A percentile compares a stretch with the other conserved stretches of the same genome.
These are phyloP conservation scores for Holcopasites calliopsidis DNA, from an alignment of 1,140 invertebrate genomes.

Conservation along the genomic window DNA sequence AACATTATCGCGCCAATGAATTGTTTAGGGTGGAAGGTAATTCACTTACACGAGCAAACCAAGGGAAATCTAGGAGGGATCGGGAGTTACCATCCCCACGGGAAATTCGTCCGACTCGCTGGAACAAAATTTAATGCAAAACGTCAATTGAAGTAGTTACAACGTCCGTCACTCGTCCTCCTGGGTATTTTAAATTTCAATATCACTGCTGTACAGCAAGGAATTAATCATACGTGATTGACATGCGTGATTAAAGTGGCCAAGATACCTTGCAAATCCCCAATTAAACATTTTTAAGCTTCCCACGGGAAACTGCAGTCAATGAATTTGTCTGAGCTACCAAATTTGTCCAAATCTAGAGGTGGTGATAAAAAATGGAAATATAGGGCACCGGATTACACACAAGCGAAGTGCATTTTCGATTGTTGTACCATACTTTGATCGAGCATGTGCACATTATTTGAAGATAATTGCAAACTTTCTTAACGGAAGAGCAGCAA, in stretches of 20 bases:
- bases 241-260: neutral
- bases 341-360: no score
- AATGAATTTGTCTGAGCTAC: no score
- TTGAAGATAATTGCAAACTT: neutral
- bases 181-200: conserved; percentile 14
- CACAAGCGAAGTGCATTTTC: no score
- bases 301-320: neutral
- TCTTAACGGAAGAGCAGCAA: no score
- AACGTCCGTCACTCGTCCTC: neutral
- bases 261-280: neutral
- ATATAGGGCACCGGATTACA: no score
- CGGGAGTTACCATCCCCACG: neutral
- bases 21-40: conserved; percentile 7
- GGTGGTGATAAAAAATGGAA: no score
- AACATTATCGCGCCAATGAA: conserved; percentile 7
- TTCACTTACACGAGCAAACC: conserved; percentile 13
- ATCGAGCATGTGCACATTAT: neutral
- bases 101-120: conserved; percentile 2
- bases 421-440: neutral
- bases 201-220: neutral
- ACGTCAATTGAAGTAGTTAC: conserved; percentile 3
- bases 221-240: neutral
- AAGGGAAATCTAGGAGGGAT: neutral
- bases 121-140: conserved; percentile 37
- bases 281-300: neutral